phyloP scores from a whole-genome alignment of 2,797 vertebrate genomes.

The Brachyrhaphis roseni region DNA sequence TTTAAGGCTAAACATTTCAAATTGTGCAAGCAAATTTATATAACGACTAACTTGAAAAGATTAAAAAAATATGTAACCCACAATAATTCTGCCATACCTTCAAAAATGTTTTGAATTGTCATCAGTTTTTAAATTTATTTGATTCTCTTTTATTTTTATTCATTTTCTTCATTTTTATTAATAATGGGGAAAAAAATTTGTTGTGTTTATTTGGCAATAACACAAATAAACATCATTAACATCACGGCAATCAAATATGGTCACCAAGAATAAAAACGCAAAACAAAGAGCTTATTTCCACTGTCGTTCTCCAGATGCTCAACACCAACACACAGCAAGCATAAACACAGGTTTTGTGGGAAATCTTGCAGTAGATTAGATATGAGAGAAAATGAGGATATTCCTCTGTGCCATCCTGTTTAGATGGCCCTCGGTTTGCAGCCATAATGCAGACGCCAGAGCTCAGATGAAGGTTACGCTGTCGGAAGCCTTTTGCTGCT shows the following conservation, averaged over 20 bases:
- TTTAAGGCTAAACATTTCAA: neutral
- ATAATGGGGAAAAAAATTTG: neutral
- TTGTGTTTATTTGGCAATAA: neutral
- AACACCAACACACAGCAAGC: neutral
- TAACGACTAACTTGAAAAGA: neutral
- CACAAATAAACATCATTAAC: neutral
- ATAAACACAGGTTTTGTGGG: neutral
- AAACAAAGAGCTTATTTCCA: neutral
- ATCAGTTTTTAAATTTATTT: neutral
- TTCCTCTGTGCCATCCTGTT: slow-evolving; percentile 16
- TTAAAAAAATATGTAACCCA: too few relatives aligned
- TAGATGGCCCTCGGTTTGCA: slow-evolving; percentile 33
- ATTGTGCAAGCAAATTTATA: neutral
- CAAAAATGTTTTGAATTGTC: neutral
- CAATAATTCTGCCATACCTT: neutral
- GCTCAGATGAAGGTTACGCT: slow-evolving; percentile 73
- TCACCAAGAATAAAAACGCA: neutral
- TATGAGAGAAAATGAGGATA: neutral
- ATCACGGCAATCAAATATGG: neutral
- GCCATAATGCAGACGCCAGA: slow-evolving; percentile 69
- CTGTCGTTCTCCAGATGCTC: neutral
- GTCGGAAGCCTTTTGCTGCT: slow-evolving; percentile 62
- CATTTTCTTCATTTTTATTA: neutral
- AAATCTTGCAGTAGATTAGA: neutral
- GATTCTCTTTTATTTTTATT: neutral